Conservation (phyloP, 1,140 invertebrate genomes). For the Orius laevigatus region DNA sequence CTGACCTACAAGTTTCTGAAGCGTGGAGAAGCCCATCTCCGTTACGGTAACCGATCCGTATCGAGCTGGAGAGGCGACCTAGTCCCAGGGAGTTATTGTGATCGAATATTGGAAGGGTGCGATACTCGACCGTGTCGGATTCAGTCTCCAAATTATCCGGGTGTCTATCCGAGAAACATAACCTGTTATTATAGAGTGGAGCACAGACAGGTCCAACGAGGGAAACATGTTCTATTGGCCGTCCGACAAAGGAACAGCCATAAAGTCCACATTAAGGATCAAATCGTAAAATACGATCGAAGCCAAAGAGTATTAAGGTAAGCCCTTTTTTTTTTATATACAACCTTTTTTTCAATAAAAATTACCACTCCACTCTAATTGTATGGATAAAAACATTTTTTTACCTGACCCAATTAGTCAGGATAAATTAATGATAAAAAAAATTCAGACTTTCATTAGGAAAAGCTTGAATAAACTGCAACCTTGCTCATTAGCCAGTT, state of each 20-base stretch:
- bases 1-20: conserved; percentile 65
- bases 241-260: conserved; percentile 57
- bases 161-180: conserved; percentile 67
- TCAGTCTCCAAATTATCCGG: conserved; percentile 73
- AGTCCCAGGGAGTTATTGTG: conserved; percentile 56
- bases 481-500: no score
- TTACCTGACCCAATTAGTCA: no score
- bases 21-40: conserved; percentile 50
- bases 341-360: no score
- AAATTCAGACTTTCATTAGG: no score
- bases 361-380: no score
- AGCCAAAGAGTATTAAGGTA: conserved; percentile 57
- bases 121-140: conserved; percentile 46
- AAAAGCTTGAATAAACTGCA: no score
- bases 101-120: conserved; percentile 53
- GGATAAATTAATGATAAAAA: no score
- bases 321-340: conserved; percentile 18
- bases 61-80: conserved; percentile 51
- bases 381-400: no score
- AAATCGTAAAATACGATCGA: conserved; percentile 55
- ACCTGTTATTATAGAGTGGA: conserved; percentile 64
- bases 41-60: conserved; percentile 55
- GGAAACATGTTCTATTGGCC: conserved; percentile 52
- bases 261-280: conserved; percentile 64
- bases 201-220: conserved; percentile 47